Base-by-base conservation (phyloP, 2,113 vertebrate genomes). In the Phyllopteryx taeniolatus region DNA sequence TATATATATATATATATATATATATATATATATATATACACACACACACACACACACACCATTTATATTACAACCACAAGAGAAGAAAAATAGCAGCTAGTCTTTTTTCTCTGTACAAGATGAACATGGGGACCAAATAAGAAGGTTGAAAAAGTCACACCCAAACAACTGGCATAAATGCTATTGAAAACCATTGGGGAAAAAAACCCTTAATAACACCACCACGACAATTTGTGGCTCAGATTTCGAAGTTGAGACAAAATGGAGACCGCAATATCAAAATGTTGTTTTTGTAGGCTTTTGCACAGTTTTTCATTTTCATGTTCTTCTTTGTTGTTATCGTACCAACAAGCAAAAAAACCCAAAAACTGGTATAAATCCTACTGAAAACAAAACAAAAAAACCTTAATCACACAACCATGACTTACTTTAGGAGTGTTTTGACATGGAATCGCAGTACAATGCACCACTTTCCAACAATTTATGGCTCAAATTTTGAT, bases 1-100 rank as follows among this genome's bases (percentile, higher is more conserved):
- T 65, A 65, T 66, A 66, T 66, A 66, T 66, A 46, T 66, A 66
- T 46, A 6, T 6, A 6, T 6, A 6, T 6, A 27, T 27, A 44
- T 65, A 65, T 66, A 66, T 66, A 66, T 66, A 46, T 66, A 66
- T 46, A 27, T 27, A 27, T 27, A n/a, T n/a, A 5, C 35, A 5
- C 35, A 5, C 35, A 56, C 8, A 39, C 35, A 39, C 35, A 39
- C 35, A 39, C 35, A 66, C 27, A 66, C n/a, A 65, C 42, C 3
- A 47, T 66, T 79, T 90, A 91, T 91, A 94, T 94, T 94, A 96
- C 95, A 97, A 96, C 95, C 95, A 98, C 94, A 94, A 95, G 96
- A 95, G 85, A 95, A 95, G 47, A 66, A 92, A 95, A 95, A 95
- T 96, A 99, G 96, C 96, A 98, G 96, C 96, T 96, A 95, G 44